A percentile compares a stretch with the other conserved stretches of the same genome.
Conservation (phyloP, 2,888 invertebrate genomes). For the Ochropleura leucogaster region DNA sequence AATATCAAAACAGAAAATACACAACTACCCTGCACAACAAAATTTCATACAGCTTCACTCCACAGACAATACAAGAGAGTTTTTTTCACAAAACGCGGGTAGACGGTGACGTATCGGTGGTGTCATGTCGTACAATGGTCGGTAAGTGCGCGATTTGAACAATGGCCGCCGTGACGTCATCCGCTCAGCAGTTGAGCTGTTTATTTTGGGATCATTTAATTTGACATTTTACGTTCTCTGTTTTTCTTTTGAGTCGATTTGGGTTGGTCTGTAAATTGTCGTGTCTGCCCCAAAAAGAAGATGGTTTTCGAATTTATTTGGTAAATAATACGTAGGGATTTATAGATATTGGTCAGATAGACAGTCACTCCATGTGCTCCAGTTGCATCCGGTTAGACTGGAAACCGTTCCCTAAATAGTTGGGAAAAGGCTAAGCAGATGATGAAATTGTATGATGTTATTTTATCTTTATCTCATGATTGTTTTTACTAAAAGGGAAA, state of each 20-base stretch:
- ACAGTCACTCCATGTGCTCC: no score
- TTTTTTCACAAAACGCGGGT: constrained; percentile 35
- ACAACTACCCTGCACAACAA: background rate
- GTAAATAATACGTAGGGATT: no score
- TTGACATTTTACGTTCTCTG: background rate
- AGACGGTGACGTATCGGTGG: constrained; percentile 49
- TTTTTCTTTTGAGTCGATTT: no score
- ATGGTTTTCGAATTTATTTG: no score
- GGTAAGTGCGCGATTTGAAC: constrained; percentile 54
- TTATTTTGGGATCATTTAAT: constrained; percentile 23
- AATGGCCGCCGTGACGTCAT: constrained; percentile 41
- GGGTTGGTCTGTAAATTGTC: no score
- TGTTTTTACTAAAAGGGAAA: constrained; percentile 2
- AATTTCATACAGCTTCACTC: constrained; percentile 15
- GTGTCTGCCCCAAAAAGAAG: no score
- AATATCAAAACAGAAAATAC: constrained; percentile 18
- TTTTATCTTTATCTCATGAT: constrained; percentile 3
- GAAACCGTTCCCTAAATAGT: no score
- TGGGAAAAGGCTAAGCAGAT: no score
- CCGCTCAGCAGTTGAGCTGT: constrained; percentile 18
- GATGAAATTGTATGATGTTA: no score
- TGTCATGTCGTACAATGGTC: constrained; percentile 55
- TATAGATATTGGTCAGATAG: no score
- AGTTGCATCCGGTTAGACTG: no score
- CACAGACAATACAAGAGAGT: constrained; percentile 34